Percentiles rank a stretch among this genome's conserved stretches.
Conservation (phyloP, 53 echinoderm and acorn worm species). For the Patiria pectinifera region DNA sequence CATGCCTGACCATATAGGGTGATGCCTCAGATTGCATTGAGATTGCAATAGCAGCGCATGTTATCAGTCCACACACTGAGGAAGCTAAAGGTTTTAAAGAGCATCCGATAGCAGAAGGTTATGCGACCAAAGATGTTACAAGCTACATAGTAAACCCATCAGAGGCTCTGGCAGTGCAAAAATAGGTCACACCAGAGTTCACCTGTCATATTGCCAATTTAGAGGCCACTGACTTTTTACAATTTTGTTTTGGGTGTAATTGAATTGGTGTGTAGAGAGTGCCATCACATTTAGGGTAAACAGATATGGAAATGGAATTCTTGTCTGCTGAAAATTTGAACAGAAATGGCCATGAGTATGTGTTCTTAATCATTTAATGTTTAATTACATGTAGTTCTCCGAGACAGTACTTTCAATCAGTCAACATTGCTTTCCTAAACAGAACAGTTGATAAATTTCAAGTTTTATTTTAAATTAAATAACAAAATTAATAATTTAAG, state of each 20-base stretch:
- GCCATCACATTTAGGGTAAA: not conserved
- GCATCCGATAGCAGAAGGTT: not conserved
- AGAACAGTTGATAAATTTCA: no score
- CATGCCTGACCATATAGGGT: constrained; percentile 61
- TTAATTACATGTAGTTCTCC: no score
- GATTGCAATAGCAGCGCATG: not conserved
- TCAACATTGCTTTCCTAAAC: no score
- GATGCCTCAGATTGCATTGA: constrained; percentile 16
- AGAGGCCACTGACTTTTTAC: not conserved
- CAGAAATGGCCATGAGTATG: not conserved
- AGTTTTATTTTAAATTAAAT: no score
- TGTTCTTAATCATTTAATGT: no score
- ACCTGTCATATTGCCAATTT: constrained; percentile 2
- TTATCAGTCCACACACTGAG: not conserved
- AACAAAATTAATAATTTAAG: no score
- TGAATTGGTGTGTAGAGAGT: not conserved
- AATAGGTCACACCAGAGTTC: not conserved
- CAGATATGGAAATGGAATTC: not conserved
- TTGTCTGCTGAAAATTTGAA: not conserved
- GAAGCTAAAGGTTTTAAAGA: not conserved
- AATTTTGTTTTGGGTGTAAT: not conserved
- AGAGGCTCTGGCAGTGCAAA: not conserved
- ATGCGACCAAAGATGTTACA: not conserved
- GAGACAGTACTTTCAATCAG: no score
- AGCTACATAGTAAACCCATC: not conserved